Evolutionary conservation across 2,797 vertebrate genomes (phyloP).

Genomic region (Corythornis leucogaster): DNA sequence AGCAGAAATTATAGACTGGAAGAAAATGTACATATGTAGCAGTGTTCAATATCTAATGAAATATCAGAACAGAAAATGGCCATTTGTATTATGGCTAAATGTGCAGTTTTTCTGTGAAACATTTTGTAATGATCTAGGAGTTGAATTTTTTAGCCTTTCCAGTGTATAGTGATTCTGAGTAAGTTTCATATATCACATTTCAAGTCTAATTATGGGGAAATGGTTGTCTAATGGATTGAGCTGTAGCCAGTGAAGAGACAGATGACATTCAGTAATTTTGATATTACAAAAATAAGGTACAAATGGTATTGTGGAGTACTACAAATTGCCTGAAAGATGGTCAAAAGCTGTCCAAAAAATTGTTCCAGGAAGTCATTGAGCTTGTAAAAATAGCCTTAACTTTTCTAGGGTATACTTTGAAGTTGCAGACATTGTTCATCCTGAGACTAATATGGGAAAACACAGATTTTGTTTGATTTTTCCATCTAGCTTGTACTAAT

Average conservation of each 20-base stretch:
- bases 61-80: background rate
- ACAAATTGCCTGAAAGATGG: background rate
- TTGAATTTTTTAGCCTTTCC: constrained; percentile 4
- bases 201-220: constrained; percentile 7
- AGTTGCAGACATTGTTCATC: background rate
- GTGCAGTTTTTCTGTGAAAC: background rate
- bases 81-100: background rate
- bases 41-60: background rate
- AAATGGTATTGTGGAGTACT: background rate
- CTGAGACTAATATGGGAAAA: background rate
- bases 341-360: constrained; percentile 32
- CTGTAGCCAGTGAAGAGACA: background rate
- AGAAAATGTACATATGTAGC: background rate
- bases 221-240: constrained; percentile 28
- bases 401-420: constrained; percentile 1
- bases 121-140: background rate
- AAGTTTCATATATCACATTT: background rate
- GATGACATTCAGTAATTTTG: constrained; percentile 15
- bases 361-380: background rate
- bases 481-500: background rate
- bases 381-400: constrained; percentile 35
- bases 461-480: constrained; percentile 1
- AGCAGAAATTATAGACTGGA: background rate
- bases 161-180: background rate
- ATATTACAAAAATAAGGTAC: constrained; percentile 23